Conservation (phyloP, 2,888 invertebrate species). For the Subacronicta megacephala region DNA sequence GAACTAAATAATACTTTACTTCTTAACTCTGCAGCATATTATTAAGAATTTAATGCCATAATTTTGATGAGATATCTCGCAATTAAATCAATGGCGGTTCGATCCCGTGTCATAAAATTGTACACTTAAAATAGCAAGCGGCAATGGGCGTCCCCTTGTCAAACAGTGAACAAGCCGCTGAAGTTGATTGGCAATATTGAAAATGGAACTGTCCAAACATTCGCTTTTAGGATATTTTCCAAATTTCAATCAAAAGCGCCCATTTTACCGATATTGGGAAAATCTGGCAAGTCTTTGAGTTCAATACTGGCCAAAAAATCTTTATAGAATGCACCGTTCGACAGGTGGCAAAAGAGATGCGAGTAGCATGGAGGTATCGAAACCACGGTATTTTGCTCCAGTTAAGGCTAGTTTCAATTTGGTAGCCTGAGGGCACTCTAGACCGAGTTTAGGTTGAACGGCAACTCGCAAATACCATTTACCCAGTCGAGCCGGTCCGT, state of each 20-base stretch:
- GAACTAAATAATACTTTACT: too few relatives aligned
- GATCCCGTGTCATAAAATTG: constrained; percentile 74
- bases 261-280: constrained; percentile 67
- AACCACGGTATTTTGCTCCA: constrained; percentile 74
- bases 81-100: constrained; percentile 68
- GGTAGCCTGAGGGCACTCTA: constrained; percentile 76
- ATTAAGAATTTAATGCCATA: constrained; percentile 62
- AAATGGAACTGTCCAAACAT: constrained; percentile 78
- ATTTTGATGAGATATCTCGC: constrained; percentile 58
- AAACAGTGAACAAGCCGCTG: constrained; percentile 69
- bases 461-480: constrained; percentile 84
- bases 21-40: background rate
- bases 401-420: constrained; percentile 82
- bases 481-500: constrained; percentile 70
- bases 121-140: constrained; percentile 73
- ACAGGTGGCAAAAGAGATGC: constrained; percentile 53
- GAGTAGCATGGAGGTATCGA: constrained; percentile 69
- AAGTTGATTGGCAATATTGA: constrained; percentile 80
- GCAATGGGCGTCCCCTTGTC: constrained; percentile 68
- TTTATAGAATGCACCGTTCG: constrained; percentile 60
- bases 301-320: constrained; percentile 54
- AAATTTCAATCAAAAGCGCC: constrained; percentile 70
- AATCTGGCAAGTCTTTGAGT: constrained; percentile 65
- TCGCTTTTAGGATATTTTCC: constrained; percentile 69
- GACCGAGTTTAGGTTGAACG: constrained; percentile 69